Evolutionary conservation across 2,888 invertebrate species (phyloP), one percentile per base, ranked within the genome.

Genomic region (Rhyacophila evoluta): DNA sequence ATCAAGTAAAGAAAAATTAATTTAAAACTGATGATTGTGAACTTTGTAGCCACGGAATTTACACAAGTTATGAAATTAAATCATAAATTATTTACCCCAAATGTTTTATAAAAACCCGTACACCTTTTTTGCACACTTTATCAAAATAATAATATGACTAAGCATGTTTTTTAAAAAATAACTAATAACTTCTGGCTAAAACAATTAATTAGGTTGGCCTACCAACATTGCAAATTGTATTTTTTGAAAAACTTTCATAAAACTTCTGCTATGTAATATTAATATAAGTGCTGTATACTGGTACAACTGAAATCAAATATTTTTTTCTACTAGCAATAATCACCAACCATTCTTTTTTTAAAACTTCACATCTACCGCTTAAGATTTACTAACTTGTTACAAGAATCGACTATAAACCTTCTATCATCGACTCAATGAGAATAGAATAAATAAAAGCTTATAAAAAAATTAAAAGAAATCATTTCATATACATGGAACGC

Each of bases 181-280:
- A 55, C 19, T 55, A 25, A 55, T 2, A 8, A 19, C 25, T 6
- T 55, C 25, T 55, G 19, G 55, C 25, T 55, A 8, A 55, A 55
- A n/a, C n/a, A n/a, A n/a, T n/a, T n/a, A n/a, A 33, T n/a, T 55
- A 72, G 71, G 76, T 72, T 39, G 75, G 76, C 15, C 36, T 41
- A 12, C 69, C 55, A n/a, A 67, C 76, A 36, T 67, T 29, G 76
- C 77, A 38, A 77, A 68, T 77, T 68, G 71, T 77, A 77, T 77
- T 77, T 77, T 77, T 77, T 72, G 77, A 73, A 29, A 38, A 68
- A 38, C 77, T 77, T 77, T 77, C 77, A 36, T 27, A 70, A 37
- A 36, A 72, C 77, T 68, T 77, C 73, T 72, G 29, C 55, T 19
- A 19, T 25, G 4, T 2, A 55, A 55, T 19, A 76, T 28, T 69